Percentiles rank a stretch among this genome's conserved stretches.
These are phyloP conservation scores for Pseudopodoces humilis DNA, from an alignment of 2,113 vertebrate species.

Conservation along the genomic window DNA sequence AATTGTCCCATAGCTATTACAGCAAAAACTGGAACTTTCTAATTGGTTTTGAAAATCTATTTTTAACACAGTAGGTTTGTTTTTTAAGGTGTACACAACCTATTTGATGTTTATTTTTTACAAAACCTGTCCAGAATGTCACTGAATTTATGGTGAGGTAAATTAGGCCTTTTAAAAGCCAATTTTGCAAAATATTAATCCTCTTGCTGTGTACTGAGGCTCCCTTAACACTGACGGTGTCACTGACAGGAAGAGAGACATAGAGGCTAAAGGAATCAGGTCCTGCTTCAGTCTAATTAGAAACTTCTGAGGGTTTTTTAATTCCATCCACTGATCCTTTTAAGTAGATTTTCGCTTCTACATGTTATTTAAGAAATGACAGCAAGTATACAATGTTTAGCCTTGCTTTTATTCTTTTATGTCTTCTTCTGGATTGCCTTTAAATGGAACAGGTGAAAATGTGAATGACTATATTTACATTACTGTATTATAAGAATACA, in stretches of 20 bases:
- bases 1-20: conserved; percentile 53
- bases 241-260: neutral
- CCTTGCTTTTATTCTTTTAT: neutral
- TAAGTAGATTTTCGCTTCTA: neutral
- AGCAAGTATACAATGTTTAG: neutral
- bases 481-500: neutral
- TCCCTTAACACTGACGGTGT: neutral
- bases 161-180: conserved; percentile 13
- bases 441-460: neutral
- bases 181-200: conserved; percentile 35
- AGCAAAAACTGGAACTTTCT: conserved; percentile 43
- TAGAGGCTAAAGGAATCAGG: neutral
- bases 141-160: conserved; percentile 3
- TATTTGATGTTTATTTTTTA: neutral
- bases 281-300: conserved; percentile 2
- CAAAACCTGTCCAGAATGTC: neutral
- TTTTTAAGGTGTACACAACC: conserved; percentile 8
- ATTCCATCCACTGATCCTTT: neutral
- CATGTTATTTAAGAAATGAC: neutral
- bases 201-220: neutral
- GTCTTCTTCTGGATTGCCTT: neutral
- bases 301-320: conserved; percentile 8
- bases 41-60: conserved; percentile 54
- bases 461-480: neutral
- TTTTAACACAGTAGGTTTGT: conserved; percentile 33